Evolutionary conservation across 1,140 invertebrate species (phyloP).

Genomic region (Saccostrea cuccullata): DNA sequence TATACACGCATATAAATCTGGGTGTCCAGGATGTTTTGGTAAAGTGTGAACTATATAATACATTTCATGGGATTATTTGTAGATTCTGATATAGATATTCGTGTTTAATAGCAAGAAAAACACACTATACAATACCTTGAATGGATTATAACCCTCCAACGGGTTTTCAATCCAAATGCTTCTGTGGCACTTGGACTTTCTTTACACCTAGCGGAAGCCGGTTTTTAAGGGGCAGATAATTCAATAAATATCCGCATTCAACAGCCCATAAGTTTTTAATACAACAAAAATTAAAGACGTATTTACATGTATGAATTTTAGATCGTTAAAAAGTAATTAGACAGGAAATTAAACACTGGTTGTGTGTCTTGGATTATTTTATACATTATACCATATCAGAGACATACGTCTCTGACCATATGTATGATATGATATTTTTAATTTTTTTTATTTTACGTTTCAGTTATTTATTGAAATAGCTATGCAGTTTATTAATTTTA

Average conservation of each 20-base stretch:
- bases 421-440: too few relatives aligned
- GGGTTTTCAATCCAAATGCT: conserved; percentile 4
- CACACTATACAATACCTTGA: neutral
- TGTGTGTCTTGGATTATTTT: too few relatives aligned
- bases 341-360: too few relatives aligned
- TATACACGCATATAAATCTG: neutral
- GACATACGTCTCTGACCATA: too few relatives aligned
- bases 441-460: too few relatives aligned
- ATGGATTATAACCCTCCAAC: neutral
- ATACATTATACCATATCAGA: too few relatives aligned
- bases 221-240: neutral
- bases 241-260: neutral
- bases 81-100: neutral
- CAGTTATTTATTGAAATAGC: too few relatives aligned
- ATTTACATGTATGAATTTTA: too few relatives aligned
- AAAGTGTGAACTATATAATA: neutral
- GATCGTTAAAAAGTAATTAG: too few relatives aligned
- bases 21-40: neutral
- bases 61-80: neutral
- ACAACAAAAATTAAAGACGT: too few relatives aligned
- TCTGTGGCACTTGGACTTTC: conserved; percentile 18
- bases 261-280: too few relatives aligned
- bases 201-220: conserved; percentile 2
- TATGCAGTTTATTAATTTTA: too few relatives aligned
- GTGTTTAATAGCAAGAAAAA: neutral